A percentile compares a stretch with the other conserved stretches of the same genome.
Conservation (phyloP, 1,140 invertebrate genomes). For the Coenobita brevimanus region DNA sequence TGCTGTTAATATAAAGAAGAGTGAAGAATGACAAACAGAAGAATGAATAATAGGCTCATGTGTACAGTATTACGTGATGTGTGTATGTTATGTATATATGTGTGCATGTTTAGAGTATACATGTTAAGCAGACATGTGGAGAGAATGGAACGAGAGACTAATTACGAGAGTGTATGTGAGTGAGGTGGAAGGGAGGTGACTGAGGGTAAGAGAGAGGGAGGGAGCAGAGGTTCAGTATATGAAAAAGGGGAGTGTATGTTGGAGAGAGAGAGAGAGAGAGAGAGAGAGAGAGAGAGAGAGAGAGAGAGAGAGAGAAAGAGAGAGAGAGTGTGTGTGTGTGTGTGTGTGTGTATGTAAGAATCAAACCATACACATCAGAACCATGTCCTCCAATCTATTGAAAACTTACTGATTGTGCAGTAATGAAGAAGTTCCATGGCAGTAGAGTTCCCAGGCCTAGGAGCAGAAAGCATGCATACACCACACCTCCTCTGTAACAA, state of each 20-base stretch:
- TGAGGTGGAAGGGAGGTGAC: no score
- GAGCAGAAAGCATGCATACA: slow-evolving; percentile 91
- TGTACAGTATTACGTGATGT: no score
- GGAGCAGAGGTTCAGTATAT: not conserved
- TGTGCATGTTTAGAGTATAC: no score
- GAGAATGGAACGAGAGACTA: no score
- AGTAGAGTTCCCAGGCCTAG: slow-evolving; percentile 91
- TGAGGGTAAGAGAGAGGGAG: not conserved
- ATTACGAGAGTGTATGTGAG: no score
- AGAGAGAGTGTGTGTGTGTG: not conserved
- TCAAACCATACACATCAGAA: not conserved
- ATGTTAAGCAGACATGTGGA: no score
- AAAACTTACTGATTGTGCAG: slow-evolving; percentile 90
- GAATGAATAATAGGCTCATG: no score
- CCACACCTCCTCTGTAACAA: slow-evolving; percentile 78
- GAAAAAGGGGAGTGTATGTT: not conserved
- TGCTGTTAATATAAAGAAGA: no score
- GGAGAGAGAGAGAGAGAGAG: no score
- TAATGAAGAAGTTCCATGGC: slow-evolving; percentile 97
- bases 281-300: no score
- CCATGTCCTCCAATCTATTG: not conserved
- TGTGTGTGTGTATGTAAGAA: not conserved
- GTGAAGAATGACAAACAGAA: no score
- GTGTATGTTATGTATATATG: no score
- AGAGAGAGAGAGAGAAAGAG: not conserved